These are phyloP conservation scores for Phortica variegata DNA, from an alignment of 1,140 invertebrate genomes.

Conservation along the genomic window DNA sequence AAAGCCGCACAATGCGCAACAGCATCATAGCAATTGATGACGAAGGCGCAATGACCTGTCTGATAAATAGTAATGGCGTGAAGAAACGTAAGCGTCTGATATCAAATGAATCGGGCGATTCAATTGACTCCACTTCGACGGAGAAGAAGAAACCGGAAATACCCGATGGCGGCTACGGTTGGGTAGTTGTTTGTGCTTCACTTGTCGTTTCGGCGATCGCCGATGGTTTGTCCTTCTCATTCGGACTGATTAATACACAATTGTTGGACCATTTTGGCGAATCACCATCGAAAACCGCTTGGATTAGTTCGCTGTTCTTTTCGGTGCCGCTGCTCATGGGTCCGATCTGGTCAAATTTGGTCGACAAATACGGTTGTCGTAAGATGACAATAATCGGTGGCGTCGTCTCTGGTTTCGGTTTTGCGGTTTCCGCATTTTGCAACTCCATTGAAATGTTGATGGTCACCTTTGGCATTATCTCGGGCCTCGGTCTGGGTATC, in stretches of 20 bases:
- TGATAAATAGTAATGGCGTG: conserved; percentile 24
- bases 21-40: conserved; percentile 38
- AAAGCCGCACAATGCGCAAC: conserved; percentile 26
- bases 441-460: conserved; percentile 76
- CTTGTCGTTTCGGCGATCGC: conserved; percentile 88
- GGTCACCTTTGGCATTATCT: conserved; percentile 82
- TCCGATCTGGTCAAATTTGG: conserved; percentile 68
- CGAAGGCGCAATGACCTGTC: conserved; percentile 20
- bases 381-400: conserved; percentile 80
- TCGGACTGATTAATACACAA: conserved; percentile 85
- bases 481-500: conserved; percentile 81
- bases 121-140: conserved; percentile 41
- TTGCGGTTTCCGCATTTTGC: conserved; percentile 75
- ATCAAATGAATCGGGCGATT: conserved; percentile 51
- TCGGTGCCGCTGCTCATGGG: conserved; percentile 85
- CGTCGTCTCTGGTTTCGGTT: conserved; percentile 74
- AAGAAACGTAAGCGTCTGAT: conserved; percentile 49
- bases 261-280: conserved; percentile 83
- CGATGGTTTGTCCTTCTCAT: conserved; percentile 93
- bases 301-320: conserved; percentile 86
- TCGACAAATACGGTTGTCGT: conserved; percentile 85
- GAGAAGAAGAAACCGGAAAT: conserved; percentile 52
- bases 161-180: conserved; percentile 64
- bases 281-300: conserved; percentile 79
- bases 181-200: conserved; percentile 84